Percentiles rank a stretch among this genome's conserved stretches.
Conservation (phyloP, 1,140 invertebrate species). For the Lysiphlebus fabarum region DNA sequence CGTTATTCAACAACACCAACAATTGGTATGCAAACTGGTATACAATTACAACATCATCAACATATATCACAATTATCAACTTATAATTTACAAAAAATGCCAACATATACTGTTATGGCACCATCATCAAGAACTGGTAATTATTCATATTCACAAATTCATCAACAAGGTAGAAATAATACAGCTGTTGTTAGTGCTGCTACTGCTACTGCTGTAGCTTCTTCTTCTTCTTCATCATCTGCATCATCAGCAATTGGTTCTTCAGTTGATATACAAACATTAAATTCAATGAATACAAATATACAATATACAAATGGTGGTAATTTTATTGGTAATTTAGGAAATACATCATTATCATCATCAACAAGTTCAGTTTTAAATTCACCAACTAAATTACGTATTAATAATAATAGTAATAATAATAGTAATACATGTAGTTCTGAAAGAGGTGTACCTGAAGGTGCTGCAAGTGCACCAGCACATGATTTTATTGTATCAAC, state of each 20-base stretch:
- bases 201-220: slow-evolving; percentile 12
- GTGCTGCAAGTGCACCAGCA: slow-evolving; percentile 59
- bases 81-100: slow-evolving; percentile 38
- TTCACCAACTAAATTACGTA: slow-evolving; percentile 45
- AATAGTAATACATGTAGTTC: slow-evolving; percentile 41
- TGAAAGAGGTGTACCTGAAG: slow-evolving; percentile 64
- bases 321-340: slow-evolving; percentile 20
- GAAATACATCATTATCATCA: slow-evolving; percentile 41
- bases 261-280: too few relatives aligned
- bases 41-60: slow-evolving; percentile 37
- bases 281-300: slow-evolving; percentile 22
- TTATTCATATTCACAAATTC: slow-evolving; percentile 27
- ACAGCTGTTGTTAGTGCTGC: slow-evolving; percentile 44
- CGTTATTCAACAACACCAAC: slow-evolving; percentile 25
- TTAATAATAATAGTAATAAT: slow-evolving; percentile 30
- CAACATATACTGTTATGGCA: slow-evolving; percentile 28
- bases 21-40: slow-evolving; percentile 32
- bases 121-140: slow-evolving; percentile 23
- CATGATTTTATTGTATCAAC: slow-evolving; percentile 50
- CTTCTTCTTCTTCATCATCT: slow-evolving; percentile 4
- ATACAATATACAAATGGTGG: slow-evolving; percentile 16
- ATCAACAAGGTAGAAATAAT: slow-evolving; percentile 29
- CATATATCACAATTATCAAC: slow-evolving; percentile 23
- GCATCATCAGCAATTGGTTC: slow-evolving; percentile 13
- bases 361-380: slow-evolving; percentile 49